Evolutionary conservation across 1,140 invertebrate genomes (phyloP), one percentile per base, ranked within the genome.

Genomic region (Drosophila kohkoa): DNA sequence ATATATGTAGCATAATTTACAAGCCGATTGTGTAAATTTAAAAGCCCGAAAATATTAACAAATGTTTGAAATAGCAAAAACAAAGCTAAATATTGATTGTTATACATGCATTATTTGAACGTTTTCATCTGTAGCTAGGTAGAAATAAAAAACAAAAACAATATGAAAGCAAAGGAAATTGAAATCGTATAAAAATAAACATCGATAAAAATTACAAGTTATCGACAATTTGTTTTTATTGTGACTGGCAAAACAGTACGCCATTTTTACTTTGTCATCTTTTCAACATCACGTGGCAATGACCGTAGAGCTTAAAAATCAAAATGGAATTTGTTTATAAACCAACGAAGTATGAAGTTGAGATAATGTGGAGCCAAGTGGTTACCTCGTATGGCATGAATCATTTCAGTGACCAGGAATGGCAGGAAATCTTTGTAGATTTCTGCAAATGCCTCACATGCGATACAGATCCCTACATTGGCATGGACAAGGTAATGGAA

Each of bases 91-190:
- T 69, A 87, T 88, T 67, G 46, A 79, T 79, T 74, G 74, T 76
- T 77, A 77, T 74, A 77, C 69, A 57, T 67, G 38, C 48, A 77
- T 67, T 87, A 81, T 76, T 82, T 70, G 60, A 88, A 78, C 60
- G 77, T 88, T 88, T 89, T 83, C 77, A 87, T 81, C 74, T 89
- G 83, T 88, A 88, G 83, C 77, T 88, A 88, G 83, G 83, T 64
- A 66, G 73, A 86, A 54, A 38, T 4, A 25, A 25, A 3, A 25
- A 25, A 25, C 3, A 4, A 3, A 20, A 78, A 62, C 63, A 48
- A 83, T 77, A 57, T 30, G 35, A 38, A 30, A 79, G 51, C 64
- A 38, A 48, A 81, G 68, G 35, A 79, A 87, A 87, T 88, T 87
- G 43, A 87, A 88, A 62, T 80, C 54, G 64, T 70, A 82, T 82